phyloP scores from a whole-genome alignment of 1,140 invertebrate genomes.

The Cepaea nemoralis region DNA sequence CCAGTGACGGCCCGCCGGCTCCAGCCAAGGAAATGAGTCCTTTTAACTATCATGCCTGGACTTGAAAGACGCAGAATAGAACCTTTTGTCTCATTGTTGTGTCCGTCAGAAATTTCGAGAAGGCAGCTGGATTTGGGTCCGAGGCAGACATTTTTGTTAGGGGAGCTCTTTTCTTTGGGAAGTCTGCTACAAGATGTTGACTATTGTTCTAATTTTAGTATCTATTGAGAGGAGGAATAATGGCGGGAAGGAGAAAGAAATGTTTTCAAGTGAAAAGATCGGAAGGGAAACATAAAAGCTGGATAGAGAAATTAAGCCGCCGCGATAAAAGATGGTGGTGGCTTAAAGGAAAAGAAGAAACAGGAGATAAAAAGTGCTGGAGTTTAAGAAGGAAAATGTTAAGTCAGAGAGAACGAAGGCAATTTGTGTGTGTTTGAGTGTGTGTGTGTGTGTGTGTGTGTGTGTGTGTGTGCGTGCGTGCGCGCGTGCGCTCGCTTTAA shows the following conservation, averaged over 20 bases:
- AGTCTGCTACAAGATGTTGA: not conserved
- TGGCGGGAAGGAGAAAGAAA: not conserved
- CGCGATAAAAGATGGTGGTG: too few species aligned
- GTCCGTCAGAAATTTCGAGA: not conserved
- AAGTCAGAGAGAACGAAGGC: too few species aligned
- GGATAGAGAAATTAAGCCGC: too few species aligned
- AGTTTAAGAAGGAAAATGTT: too few species aligned
- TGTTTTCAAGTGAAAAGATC: too few species aligned
- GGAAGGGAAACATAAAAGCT: too few species aligned
- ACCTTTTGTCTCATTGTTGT: not conserved
- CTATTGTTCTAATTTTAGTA: slow-evolving; percentile 1
- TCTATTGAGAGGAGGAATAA: not conserved
- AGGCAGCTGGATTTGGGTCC: slow-evolving; percentile 3
- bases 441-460: too few species aligned
- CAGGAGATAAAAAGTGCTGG: too few species aligned
- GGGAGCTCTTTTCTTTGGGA: not conserved
- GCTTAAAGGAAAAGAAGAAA: too few species aligned
- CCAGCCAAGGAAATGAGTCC: slow-evolving; percentile 4
- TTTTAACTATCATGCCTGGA: slow-evolving; percentile 8
- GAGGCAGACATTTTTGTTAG: not conserved
- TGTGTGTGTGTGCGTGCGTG: too few species aligned
- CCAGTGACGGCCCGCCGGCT: not conserved
- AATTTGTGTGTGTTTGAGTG: too few species aligned
- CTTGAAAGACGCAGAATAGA: not conserved
- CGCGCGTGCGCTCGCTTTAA: too few species aligned